Evolutionary conservation across 2,113 vertebrate species (phyloP), one percentile per base, ranked within the genome.

Genomic region (Nannobrachium achirus): DNA sequence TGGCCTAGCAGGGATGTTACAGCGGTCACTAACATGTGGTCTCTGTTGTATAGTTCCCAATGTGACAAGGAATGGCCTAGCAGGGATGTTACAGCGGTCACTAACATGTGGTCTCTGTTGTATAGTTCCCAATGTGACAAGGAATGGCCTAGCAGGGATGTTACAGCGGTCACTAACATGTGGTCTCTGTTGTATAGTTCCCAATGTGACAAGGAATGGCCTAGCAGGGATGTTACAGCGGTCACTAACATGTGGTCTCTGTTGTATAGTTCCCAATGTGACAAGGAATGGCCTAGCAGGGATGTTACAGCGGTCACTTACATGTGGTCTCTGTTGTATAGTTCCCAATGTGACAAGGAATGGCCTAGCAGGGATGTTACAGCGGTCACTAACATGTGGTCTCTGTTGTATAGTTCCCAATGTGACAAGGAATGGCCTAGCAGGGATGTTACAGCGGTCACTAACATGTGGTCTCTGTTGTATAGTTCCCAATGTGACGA

Each of bases 61-160:
- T 70, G 93, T 94, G 0, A 93, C 93, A 1, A 95, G 96, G 78
- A 99, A 98, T 18, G 97, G 97, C 77, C 95, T 98, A 87, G 97
- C 97, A 85, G 96, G 95, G 74, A 95, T 96, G 63, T 94, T 98
- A 80, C 97, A 97, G 75, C 91, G 96, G 45, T 95, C 96, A 0
- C 94, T 98, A 46, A n/a, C n/a, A n/a, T n/a, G n/a, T n/a, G n/a
- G 25, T 70, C n/a, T 75, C 10, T 83, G 20, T 70, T 41, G 20
- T 61, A 6, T 73, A 98, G 98, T 97, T 88, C 92, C 96, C 78
- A 96, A 92, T 70, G 93, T 94, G 0, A 93, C 93, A 1, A 95
- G 96, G 78, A 99, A 98, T 18, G 97, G 97, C 77, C 95, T 98
- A 87, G 97, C 97, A 85, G 96, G 95, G 74, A 95, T 96, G 63